Percentiles rank a stretch among this genome's conserved stretches.
These are phyloP conservation scores for Serrognathus titanus DNA, from an alignment of 2,888 invertebrate genomes.

Conservation along the genomic window DNA sequence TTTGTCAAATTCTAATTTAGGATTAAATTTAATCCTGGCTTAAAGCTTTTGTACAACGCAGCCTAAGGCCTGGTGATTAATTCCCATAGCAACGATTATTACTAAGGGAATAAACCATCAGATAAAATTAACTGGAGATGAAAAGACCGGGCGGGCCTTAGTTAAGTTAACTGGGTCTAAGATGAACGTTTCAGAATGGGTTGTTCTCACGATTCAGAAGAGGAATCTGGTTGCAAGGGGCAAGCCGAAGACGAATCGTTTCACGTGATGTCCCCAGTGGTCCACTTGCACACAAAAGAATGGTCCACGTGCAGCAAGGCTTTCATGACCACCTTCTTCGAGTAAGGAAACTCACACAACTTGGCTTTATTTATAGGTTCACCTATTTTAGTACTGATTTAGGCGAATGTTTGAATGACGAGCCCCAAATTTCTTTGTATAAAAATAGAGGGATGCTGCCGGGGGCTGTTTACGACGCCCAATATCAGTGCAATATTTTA, in stretches of 20 bases:
- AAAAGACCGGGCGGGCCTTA: too few relatives aligned
- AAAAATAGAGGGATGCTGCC: constrained; percentile 56
- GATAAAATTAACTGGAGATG: too few relatives aligned
- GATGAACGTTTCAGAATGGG: constrained; percentile 43
- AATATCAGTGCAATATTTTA: constrained; percentile 57
- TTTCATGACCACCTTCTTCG: constrained; percentile 56
- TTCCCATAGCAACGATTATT: too few relatives aligned
- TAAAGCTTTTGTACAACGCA: too few relatives aligned
- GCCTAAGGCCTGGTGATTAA: too few relatives aligned
- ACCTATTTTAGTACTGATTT: constrained; percentile 54
- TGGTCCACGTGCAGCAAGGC: constrained; percentile 59
- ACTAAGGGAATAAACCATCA: too few relatives aligned
- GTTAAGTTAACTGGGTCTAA: too few relatives aligned
- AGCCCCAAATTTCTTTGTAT: constrained; percentile 57
- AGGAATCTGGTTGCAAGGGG: constrained; percentile 45
- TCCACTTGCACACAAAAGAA: constrained; percentile 51
- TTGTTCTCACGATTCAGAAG: constrained; percentile 47
- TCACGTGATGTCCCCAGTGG: constrained; percentile 60
- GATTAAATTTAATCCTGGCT: too few relatives aligned
- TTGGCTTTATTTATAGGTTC: neutral
- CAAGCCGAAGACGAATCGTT: constrained; percentile 51
- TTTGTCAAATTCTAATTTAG: too few relatives aligned
- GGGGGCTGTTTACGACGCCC: constrained; percentile 64
- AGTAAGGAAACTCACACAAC: constrained; percentile 45
- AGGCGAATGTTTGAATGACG: constrained; percentile 64